These are phyloP conservation scores for Reinhardtius hippoglossoides DNA, from an alignment of 2,113 vertebrate genomes.

Conservation along the genomic window DNA sequence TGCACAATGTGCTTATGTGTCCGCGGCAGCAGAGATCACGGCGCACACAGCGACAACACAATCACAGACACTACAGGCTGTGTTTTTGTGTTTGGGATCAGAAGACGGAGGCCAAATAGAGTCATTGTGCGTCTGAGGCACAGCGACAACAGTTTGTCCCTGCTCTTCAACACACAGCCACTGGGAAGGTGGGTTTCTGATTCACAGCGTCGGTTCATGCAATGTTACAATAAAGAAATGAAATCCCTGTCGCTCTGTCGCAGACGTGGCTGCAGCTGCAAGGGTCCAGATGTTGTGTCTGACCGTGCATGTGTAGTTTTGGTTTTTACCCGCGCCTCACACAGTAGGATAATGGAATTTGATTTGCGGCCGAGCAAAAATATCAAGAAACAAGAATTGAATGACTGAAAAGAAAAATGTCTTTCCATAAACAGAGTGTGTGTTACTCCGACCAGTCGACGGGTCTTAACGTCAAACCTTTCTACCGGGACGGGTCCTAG, in stretches of 20 bases:
- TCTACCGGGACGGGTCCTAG: not conserved
- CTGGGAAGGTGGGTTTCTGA: not conserved
- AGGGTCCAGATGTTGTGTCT: not conserved
- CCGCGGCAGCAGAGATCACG: constrained; percentile 35
- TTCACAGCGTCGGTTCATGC: not conserved
- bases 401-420: not conserved
- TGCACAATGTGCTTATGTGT: constrained; percentile 24
- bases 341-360: not conserved
- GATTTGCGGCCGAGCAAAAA: not conserved
- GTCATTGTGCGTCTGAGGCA: not conserved
- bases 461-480: too few relatives aligned
- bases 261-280: not conserved
- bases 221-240: not conserved
- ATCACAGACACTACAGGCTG: not conserved
- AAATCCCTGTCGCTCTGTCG: not conserved
- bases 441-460: not conserved
- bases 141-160: not conserved
- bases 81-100: not conserved
- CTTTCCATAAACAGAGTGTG: not conserved
- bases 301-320: not conserved
- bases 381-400: not conserved
- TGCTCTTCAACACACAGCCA: not conserved
- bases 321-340: not conserved
- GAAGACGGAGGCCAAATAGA: constrained; percentile 18
- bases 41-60: constrained; percentile 18